phyloP scores from a whole-genome alignment of 2,888 invertebrate genomes.

The Melangyna quadrimaculata region DNA sequence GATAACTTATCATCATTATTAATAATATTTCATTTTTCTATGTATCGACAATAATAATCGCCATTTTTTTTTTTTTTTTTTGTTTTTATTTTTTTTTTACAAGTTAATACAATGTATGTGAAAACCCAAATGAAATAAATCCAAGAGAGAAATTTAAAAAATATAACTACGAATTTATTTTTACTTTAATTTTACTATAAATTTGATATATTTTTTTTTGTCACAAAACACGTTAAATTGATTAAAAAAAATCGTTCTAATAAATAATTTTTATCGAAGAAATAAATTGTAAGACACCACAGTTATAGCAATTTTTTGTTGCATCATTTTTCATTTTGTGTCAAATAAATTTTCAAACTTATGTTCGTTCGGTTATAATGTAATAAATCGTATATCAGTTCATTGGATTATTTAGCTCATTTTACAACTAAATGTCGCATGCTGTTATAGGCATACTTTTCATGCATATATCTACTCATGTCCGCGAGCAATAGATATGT shows the following conservation, averaged over 20 bases:
- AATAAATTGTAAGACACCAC: background rate
- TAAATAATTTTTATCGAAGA: background rate
- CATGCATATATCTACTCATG: background rate
- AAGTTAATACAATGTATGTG: no score
- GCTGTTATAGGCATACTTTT: background rate
- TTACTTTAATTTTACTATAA: no score
- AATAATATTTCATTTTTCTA: no score
- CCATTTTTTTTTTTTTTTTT: no score
- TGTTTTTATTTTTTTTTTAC: no score
- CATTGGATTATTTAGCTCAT: constrained; percentile 6
- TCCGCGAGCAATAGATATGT: background rate
- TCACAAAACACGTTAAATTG: background rate
- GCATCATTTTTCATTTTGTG: background rate
- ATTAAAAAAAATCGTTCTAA: background rate
- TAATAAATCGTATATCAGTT: constrained; percentile 16
- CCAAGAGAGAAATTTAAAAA: no score
- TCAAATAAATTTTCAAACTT: constrained; percentile 1
- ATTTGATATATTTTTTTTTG: no score
- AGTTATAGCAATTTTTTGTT: background rate
- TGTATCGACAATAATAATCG: no score
- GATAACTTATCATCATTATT: no score
- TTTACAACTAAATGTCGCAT: background rate
- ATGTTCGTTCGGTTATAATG: background rate
- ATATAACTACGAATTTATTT: no score
- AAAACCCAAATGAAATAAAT: no score